Base-by-base conservation (phyloP, 2,797 vertebrate genomes). In the Okamejei kenojei region DNA sequence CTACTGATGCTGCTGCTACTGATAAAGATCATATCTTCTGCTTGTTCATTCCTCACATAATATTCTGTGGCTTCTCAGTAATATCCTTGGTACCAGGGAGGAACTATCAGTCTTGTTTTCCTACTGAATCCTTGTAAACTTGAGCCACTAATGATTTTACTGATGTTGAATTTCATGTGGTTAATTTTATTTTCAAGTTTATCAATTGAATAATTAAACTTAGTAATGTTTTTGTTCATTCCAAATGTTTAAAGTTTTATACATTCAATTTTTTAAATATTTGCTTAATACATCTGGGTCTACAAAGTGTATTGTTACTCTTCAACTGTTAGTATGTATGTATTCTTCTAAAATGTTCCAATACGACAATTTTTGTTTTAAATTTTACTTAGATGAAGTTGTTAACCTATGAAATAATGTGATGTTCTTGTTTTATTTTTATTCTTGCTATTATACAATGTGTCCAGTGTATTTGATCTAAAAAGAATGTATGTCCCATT, bases 121-220 rank as follows among this genome's bases (percentile, higher is more conserved):
- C 65, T 17, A 68, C 19, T 19, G 19, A 68, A 68, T 68, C 65
- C 65, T 68, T 13, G 65, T 45, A 45, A 45, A 19, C 11, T 4
- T 68, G 65, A 68, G 65, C 4, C 65, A 68, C 65, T 2, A 68
- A 68, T 68, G 19, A 15, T 68, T 68, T 19, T 68, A 68, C 65
- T 6, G 15, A 86, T 63, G 8, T 32, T n/a, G 26, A 77, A n/a
- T 29, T 32, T n/a, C 15, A 61, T 63, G 1, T 61, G 58, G 82
- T 6, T 63, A 86, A 86, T 86, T 63, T 65, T 86, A n/a, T 86
- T 63, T 32, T 7, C 3, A 58, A 82, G 29, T 84, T 26, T 10
- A 86, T n/a, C 10, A 86, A n/a, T 11, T 63, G 38, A 86, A 84
- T 84, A 84, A 86, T 61, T 86, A 29, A 86, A 86, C 26, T 23